Evolutionary conservation across 2,113 vertebrate genomes (phyloP), one percentile per base, ranked within the genome.

Genomic region (Cepphus grylle): DNA sequence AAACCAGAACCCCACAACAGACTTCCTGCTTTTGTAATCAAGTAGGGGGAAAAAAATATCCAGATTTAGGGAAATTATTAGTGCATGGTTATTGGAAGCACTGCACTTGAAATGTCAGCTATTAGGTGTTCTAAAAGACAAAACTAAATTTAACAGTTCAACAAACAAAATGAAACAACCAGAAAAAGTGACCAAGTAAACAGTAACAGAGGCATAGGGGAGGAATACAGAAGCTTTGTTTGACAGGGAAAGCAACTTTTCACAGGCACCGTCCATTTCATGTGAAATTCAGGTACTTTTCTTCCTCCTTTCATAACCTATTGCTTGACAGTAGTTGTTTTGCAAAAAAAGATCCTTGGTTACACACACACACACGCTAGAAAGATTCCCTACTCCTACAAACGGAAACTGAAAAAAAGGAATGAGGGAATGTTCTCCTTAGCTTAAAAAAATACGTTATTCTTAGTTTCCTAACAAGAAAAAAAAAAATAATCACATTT

Each of bases 21-120:
- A 97, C 95, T 98, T 98, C 98, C 98, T 98, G 98, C 97, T 98
- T 98, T 98, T 97, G 97, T 98, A 98, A 98, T 97, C 97, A 97
- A 96, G 93, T 32, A 76, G 72, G 91, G 90, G 86, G 66, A 91
- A 93, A 67, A 89, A 72, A 12, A 1, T 82, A 1, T 84, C 93
- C 97, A 78, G 27, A 96, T 95, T 97, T 77, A 93, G 76, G 69
- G 65, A 69, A 98, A 97, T 97, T 97, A 97, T 96, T 97, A 97
- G 88, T 96, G 96, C 91, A 94, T 70, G 74, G 89, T 93, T 97
- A 98, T 90, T 97, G 92, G 95, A 94, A 96, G 84, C 80, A 94
- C 34, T 62, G 58, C 61, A 81, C 84, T 96, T 90, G 86, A 95
- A 96, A 96, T 95, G 94, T 52, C 78, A 97, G 76, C 88, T 97